Evolutionary conservation across 1,140 invertebrate genomes (phyloP).

Genomic region (Drosophila sulfurigaster): DNA sequence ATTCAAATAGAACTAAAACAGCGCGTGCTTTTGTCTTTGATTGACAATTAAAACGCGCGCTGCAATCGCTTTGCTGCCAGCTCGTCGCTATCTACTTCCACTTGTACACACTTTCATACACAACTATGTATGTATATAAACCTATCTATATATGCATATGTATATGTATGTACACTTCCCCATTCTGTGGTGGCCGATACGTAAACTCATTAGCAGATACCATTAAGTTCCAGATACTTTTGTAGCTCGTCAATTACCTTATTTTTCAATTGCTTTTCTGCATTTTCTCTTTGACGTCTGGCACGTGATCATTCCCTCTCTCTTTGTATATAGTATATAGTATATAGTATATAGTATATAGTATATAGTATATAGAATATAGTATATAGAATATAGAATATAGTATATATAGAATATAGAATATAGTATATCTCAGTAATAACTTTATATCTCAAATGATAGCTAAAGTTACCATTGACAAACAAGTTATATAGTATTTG

Average conservation of each 20-base stretch:
- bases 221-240: conserved; percentile 17
- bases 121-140: not conserved
- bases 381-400: too few relatives aligned
- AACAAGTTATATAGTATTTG: too few relatives aligned
- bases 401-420: too few relatives aligned
- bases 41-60: conserved; percentile 51
- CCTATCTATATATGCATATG: not conserved
- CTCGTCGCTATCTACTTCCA: conserved; percentile 25
- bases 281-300: conserved; percentile 12
- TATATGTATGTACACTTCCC: conserved; percentile 14
- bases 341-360: too few relatives aligned
- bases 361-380: too few relatives aligned
- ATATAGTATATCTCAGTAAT: too few relatives aligned
- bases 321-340: not conserved
- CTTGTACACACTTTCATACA: conserved; percentile 11
- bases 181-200: conserved; percentile 15
- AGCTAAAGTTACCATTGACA: too few relatives aligned
- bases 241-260: conserved; percentile 29
- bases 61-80: not conserved
- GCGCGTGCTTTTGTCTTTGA: conserved; percentile 39
- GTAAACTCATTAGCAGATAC: conserved; percentile 35
- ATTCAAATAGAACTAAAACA: conserved; percentile 38
- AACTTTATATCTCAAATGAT: too few relatives aligned
- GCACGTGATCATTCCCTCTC: conserved; percentile 9
- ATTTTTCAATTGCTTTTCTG: conserved; percentile 27